Percentiles rank a stretch among this genome's conserved stretches.
Evolutionary conservation across 2,888 invertebrate genomes (phyloP).

Genomic region (Cinara cedri): DNA sequence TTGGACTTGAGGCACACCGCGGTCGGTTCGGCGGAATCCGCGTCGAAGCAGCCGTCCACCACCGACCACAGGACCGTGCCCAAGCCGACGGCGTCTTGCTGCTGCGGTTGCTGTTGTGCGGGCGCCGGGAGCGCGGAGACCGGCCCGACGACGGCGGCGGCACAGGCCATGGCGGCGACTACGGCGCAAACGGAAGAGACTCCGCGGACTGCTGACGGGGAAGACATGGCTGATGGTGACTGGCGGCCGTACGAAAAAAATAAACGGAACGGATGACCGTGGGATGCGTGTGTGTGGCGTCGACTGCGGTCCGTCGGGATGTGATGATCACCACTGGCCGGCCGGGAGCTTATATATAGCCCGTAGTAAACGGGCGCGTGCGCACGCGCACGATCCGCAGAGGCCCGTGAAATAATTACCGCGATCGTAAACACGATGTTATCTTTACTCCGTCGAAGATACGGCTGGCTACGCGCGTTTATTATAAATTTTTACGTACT

Average conservation of each 20-base stretch:
- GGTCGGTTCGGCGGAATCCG: constrained; percentile 4
- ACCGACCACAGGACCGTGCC: constrained; percentile 37
- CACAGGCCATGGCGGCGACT: not conserved
- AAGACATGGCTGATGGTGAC: not conserved
- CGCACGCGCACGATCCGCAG: no score
- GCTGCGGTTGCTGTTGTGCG: not conserved
- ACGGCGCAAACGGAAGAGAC: not conserved
- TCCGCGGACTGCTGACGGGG: not conserved
- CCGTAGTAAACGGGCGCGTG: no score
- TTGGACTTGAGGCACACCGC: constrained; percentile 45
- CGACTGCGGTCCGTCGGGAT: constrained; percentile 34
- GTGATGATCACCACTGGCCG: not conserved
- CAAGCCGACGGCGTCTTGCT: not conserved
- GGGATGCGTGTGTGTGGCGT: not conserved
- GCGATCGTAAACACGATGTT: no score
- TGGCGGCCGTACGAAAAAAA: no score
- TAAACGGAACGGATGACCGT: no score
- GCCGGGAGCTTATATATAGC: no score
- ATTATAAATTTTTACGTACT: no score
- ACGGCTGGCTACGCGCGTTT: no score
- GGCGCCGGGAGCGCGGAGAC: no score
- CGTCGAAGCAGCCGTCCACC: constrained; percentile 47
- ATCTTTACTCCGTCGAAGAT: no score
- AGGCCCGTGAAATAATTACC: no score
- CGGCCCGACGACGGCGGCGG: not conserved